Conservation (phyloP, 2,113 vertebrate species). For the Pollachius pollachius region DNA sequence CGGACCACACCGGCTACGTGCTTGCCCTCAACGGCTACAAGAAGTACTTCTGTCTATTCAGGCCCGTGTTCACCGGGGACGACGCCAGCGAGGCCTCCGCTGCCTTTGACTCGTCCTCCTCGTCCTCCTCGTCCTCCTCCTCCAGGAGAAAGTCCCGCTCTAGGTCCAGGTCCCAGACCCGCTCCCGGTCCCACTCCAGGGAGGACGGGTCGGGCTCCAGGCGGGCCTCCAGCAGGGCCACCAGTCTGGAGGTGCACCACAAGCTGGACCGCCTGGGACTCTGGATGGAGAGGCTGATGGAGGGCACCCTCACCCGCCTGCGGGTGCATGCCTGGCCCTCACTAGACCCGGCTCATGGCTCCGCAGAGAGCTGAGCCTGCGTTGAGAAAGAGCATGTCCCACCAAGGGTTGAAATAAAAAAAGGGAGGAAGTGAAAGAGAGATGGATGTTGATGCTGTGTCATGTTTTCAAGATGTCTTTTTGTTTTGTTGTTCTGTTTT, state of each 20-base stretch:
- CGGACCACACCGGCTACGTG: constrained; percentile 85
- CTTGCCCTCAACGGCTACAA: constrained; percentile 93
- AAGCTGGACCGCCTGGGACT: constrained; percentile 88
- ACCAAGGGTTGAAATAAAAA: not conserved
- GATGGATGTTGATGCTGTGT: no score
- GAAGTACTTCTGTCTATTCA: constrained; percentile 95
- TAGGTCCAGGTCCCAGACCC: constrained; percentile 55
- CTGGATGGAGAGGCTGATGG: constrained; percentile 93
- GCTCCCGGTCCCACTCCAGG: constrained; percentile 67
- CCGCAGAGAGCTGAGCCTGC: constrained; percentile 45
- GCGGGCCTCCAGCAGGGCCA: constrained; percentile 60
- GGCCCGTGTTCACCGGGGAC: constrained; percentile 79
- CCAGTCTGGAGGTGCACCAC: constrained; percentile 79
- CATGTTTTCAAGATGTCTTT: no score
- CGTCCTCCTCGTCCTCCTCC: constrained; percentile 29
- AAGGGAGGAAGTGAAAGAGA: no score
- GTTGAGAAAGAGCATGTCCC: not conserved
- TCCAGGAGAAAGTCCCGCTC: constrained; percentile 60
- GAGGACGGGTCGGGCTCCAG: constrained; percentile 41
- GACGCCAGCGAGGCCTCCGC: constrained; percentile 65
- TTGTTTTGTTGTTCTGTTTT: no score
- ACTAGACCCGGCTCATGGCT: constrained; percentile 60
- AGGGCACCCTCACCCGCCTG: constrained; percentile 87
- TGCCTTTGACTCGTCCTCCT: constrained; percentile 38
- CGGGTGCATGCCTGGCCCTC: constrained; percentile 85